Base-by-base conservation (phyloP, 2,888 invertebrate species). In the Drosophila silvestris region DNA sequence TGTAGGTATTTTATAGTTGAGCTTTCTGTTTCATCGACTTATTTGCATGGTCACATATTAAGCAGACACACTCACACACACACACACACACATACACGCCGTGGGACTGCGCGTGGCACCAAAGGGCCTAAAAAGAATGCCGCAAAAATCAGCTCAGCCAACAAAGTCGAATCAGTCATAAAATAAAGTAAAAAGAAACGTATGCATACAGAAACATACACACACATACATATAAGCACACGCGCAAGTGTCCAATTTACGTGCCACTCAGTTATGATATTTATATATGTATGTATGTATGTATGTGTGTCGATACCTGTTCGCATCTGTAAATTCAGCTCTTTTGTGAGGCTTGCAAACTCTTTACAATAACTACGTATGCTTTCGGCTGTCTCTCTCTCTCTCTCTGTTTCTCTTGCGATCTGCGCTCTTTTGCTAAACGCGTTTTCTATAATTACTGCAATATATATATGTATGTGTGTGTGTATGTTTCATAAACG, bases 321-420 rank as follows among this genome's bases (percentile, higher is more conserved):
- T 85, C 59, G 65, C 53, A 30, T 51, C 51, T 76, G 81, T 73
- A 78, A 70, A 63, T 61, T 74, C 50, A 54, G 67, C 85, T 85
- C 79, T 85, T 83, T 69, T 47, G 14, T 56, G 33, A 61, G 64
- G 69, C 47, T 73, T 68, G 30, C 30, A 47, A 57, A 57, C 76
- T 76, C 76, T 74, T 83, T 61, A 57, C 70, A 73, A 54, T 33
- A 72, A 70, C 50, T 57, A 47, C 26, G 16, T 26, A 26, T 44
- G 12, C 57, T 47, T 70, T 75, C 69, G 85, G 85, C 83, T 85
- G 82, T 85, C 82, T 59, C 64, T 30, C 87, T 85, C 84, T 79
- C 71, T 30, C 60, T 28, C 33, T 33, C 7, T 54, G 35, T 35
- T 37, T 35, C 12, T 53, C 33, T 22, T 33, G 28, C 41, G 62